Conservation (phyloP, 2,113 vertebrate species). For the Prietella phreatophila region DNA sequence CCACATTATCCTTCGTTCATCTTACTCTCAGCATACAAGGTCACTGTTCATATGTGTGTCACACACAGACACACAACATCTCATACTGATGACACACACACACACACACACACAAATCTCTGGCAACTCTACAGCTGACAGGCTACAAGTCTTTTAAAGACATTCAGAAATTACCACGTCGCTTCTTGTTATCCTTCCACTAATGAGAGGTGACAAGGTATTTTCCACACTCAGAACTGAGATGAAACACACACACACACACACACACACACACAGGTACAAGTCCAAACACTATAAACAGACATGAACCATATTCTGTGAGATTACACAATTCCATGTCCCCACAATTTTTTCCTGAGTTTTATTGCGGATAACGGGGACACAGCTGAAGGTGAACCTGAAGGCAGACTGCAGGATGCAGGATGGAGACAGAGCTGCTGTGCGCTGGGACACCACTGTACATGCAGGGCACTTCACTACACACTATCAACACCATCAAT, state of each 20-base stretch:
- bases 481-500: conserved; percentile 35
- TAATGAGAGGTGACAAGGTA: conserved; percentile 75
- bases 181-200: conserved; percentile 69
- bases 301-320: neutral
- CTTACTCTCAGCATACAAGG: conserved; percentile 14
- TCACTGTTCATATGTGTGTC: neutral
- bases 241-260: conserved; percentile 42
- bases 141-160: conserved; percentile 74
- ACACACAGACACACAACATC: neutral
- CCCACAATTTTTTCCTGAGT: neutral
- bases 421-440: conserved; percentile 13
- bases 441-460: conserved; percentile 8
- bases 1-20: conserved; percentile 4
- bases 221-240: conserved; percentile 63
- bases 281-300: neutral
- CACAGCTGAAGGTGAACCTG: neutral
- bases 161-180: conserved; percentile 75
- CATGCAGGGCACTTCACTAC: conserved; percentile 28
- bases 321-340: neutral
- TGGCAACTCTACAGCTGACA: conserved; percentile 50
- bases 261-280: conserved; percentile 26
- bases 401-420: neutral
- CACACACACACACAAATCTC: conserved; percentile 3
- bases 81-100: neutral
- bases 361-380: neutral